A percentile compares a stretch with the other conserved stretches of the same genome.
Evolutionary conservation across 2,888 invertebrate genomes (phyloP).

Genomic region (Dione vanillae): DNA sequence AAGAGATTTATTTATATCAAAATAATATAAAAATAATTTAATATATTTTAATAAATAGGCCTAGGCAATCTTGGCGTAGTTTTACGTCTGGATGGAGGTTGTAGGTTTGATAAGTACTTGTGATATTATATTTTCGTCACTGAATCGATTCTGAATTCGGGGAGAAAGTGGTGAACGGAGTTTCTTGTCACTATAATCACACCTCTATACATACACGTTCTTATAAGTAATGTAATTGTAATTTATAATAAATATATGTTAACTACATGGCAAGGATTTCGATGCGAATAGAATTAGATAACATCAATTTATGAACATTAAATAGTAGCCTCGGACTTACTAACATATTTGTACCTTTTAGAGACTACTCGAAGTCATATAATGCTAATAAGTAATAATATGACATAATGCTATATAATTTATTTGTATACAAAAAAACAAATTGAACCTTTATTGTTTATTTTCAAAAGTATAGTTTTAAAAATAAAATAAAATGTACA

Average conservation of each 20-base stretch:
- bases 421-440: not conserved
- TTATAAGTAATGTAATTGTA: constrained; percentile 17
- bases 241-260: constrained; percentile 28
- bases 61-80: no score
- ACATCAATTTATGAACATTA: constrained; percentile 30
- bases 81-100: no score
- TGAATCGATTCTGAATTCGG: no score
- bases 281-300: constrained; percentile 32
- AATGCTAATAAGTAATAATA: constrained; percentile 31
- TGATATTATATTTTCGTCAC: no score
- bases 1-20: not conserved
- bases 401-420: not conserved
- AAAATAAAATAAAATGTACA: constrained; percentile 43
- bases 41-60: not conserved
- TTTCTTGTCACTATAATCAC: no score
- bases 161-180: no score
- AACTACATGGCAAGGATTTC: constrained; percentile 10
- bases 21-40: not conserved
- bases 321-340: constrained; percentile 33
- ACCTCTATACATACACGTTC: not conserved
- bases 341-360: constrained; percentile 11
- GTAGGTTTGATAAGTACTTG: no score
- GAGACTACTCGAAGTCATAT: constrained; percentile 4
- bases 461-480: not conserved
- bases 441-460: not conserved